Base-by-base conservation (phyloP, 2,113 vertebrate genomes). In the Pachyramphus minor region DNA sequence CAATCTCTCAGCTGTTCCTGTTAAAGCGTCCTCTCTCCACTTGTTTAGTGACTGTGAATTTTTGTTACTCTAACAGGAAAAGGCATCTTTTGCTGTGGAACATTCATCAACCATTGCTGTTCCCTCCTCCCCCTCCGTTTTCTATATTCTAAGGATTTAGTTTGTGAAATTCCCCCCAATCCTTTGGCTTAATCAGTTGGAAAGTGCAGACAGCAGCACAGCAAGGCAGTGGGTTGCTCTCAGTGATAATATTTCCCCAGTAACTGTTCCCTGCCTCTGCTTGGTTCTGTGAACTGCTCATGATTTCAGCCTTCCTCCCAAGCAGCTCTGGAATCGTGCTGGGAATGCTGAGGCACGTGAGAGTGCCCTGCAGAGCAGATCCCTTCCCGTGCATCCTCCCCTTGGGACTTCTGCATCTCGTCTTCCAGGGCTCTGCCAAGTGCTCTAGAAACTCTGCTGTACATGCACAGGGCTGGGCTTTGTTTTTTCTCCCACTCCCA, bases 11-110 rank as follows among this genome's bases (percentile, higher is more conserved):
- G 59, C 89, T 93, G 59, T 64, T 86, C 24, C 76, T 63, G 69
- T 91, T 95, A 72, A 84, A 95, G 87, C 47, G 62, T 62, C 89
- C 62, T 58, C 73, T 95, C 68, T 91, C 90, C 47, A 58, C 83
- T 85, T 92, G 67, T 80, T 96, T 58, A 45, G 58, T 31, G 73
- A 17, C 87, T 59, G 53, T 58, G 64, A 75, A 64, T 91, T 91
- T 83, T 93, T 93, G 58, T 76, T 67, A 14, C 75, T 59, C 35
- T 31, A 42, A 31, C n/a, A 76, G 52, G n/a, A 53, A 91, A 85
- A 85, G 47, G 58, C 63, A 42, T 77, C 59, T 92, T 78, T 50
- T 0, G 2, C 49, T 44, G 28, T 56, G 53, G 53, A 85, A 63
- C 5, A 6, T 85, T 55, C 44, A 39, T 86, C 0, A 17, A 24